Evolutionary conservation across 2,888 invertebrate species (phyloP), one percentile per base, ranked within the genome.

Genomic region (Cheiracanthium punctorium): DNA sequence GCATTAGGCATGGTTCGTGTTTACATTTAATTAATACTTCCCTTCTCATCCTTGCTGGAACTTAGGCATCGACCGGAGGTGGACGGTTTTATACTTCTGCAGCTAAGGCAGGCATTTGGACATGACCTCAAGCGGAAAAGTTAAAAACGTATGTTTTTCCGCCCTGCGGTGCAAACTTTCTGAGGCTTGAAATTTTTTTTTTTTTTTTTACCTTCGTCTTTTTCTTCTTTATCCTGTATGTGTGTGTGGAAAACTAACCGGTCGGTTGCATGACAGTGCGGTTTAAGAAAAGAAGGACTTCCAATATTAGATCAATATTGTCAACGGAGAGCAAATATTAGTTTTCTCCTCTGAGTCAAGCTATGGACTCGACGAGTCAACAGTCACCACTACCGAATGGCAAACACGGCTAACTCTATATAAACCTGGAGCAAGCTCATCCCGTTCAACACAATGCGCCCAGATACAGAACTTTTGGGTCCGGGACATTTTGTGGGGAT

Each of bases 261-360:
- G 69, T 85, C 41, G 85, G 80, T 80, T 86, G 85, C 80, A 86
- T 86, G 85, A 86, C 85, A 86, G 75, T 80, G 75, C 29, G 82
- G 74, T 86, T 80, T 70, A 86, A 75, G 75, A 80, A 84, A 85
- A 86, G 80, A 86, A 75, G 85, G 58, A 71, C 87, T 81, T 75
- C 77, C 87, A 87, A 87, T 81, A 87, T 87, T 87, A 87, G 87
- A 87, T 87, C 87, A 87, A 87, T 87, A 87, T 87, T 87, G 87
- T 81, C 87, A 81, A 87, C 81, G 81, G 77, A 76, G 87, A 73
- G 77, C 87, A 87, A 87, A 87, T 87, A 87, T 87, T 87, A 82
- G 87, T 87, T 87, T 87, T 87, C 87, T 77, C 81, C 85, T 86
- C 85, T 80, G 80, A 86, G 85, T 71, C 75, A 65, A 48, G 75